These are phyloP conservation scores for Malurus alboscapulatus DNA, from an alignment of 2,113 vertebrate genomes.

Conservation along the genomic window DNA sequence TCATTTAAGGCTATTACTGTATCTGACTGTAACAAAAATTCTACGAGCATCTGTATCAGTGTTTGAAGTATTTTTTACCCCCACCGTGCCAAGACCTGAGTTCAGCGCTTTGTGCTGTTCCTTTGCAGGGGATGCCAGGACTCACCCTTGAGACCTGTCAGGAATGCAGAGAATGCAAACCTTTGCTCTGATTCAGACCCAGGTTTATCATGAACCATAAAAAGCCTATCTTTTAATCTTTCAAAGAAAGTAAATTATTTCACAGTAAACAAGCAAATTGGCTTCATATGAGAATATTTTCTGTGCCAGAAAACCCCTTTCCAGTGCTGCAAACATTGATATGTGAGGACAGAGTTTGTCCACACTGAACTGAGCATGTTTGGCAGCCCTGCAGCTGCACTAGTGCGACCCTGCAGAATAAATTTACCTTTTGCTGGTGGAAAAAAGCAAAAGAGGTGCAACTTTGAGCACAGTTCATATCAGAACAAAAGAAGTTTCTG, in stretches of 20 bases:
- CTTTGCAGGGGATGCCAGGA: background rate
- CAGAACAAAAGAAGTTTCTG: background rate
- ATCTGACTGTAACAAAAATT: background rate
- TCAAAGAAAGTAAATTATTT: constrained; percentile 44
- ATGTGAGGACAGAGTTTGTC: background rate
- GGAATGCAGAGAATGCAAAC: constrained; percentile 48
- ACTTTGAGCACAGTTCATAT: background rate
- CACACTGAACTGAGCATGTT: background rate
- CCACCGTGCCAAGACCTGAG: background rate
- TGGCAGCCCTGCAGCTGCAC: background rate
- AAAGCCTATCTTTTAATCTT: constrained; percentile 51
- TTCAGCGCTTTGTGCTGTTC: background rate
- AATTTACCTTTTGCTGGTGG: background rate
- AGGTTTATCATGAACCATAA: constrained; percentile 40
- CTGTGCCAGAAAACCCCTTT: background rate
- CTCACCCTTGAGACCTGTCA: constrained; percentile 25
- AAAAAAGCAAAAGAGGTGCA: background rate
- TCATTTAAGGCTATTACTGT: background rate
- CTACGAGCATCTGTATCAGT: background rate
- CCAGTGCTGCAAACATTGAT: background rate
- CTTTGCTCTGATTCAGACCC: constrained; percentile 20
- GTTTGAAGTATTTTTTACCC: background rate
- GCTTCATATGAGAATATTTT: background rate
- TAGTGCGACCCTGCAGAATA: background rate
- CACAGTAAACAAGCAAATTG: constrained; percentile 33